Evolutionary conservation across 64 coral and sea anemone genomes (phyloP).

Genomic region (Dendronephthya gigantea): DNA sequence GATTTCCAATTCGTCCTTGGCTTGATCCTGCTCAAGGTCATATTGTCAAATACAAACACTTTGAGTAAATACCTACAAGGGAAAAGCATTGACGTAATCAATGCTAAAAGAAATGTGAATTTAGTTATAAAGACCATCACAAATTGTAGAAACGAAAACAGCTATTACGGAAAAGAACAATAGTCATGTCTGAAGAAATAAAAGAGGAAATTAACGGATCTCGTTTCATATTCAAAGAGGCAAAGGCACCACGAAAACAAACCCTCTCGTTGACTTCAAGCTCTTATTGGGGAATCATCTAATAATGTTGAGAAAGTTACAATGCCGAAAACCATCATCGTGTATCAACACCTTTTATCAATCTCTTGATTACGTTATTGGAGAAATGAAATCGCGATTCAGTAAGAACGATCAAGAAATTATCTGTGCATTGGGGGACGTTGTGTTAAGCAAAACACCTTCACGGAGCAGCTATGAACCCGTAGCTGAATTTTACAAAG

Average conservation of each 20-base stretch:
- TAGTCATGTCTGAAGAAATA: conserved; percentile 20
- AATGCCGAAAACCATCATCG: conserved; percentile 23
- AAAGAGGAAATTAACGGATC: conserved; percentile 17
- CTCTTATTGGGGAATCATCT: conserved; percentile 24
- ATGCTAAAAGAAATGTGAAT: conserved; percentile 22
- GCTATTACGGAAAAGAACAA: conserved; percentile 12
- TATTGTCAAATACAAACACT: conserved; percentile 27
- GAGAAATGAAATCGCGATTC: conserved; percentile 28
- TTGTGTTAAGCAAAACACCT: not conserved
- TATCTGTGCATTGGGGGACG: not conserved
- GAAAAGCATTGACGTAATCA: conserved; percentile 31
- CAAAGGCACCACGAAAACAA: conserved; percentile 27
- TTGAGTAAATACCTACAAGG: conserved; percentile 32
- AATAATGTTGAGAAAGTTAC: conserved; percentile 1
- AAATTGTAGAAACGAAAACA: conserved; percentile 27
- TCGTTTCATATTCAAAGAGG: conserved; percentile 29
- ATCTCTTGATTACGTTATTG: conserved; percentile 20
- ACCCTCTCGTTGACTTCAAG: conserved; percentile 19
- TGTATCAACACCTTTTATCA: conserved; percentile 13
- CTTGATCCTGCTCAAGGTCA: conserved; percentile 5
- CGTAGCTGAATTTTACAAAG: no score
- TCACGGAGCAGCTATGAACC: no score
- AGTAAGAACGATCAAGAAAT: conserved; percentile 16
- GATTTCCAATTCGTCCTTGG: conserved; percentile 11
- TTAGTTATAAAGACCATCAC: conserved; percentile 13